A percentile compares a stretch with the other conserved stretches of the same genome.
phyloP scores from a whole-genome alignment of 35 echinoderm and acorn worm genomes.

The Apostichopus parvimensis region DNA sequence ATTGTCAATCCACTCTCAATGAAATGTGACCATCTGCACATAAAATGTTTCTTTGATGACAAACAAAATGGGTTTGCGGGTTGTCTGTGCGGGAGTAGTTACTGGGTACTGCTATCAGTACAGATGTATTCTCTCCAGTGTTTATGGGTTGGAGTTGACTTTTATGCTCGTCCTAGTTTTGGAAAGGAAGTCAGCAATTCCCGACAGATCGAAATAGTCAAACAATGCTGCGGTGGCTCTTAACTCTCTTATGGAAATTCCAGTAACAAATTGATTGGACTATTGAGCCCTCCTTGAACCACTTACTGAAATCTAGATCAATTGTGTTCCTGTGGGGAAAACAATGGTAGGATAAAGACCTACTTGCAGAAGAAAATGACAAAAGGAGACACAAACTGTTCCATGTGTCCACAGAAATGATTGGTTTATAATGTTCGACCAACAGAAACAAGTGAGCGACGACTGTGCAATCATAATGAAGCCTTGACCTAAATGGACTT shows the following conservation, averaged over 20 bases:
- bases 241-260: conserved; percentile 10
- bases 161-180: conserved; percentile 49
- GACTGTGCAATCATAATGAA: conserved; percentile 1
- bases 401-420: neutral
- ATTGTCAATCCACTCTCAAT: neutral
- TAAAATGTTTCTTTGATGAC: neutral
- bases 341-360: conserved; percentile 19
- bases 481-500: conserved; percentile 34
- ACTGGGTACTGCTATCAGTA: neutral
- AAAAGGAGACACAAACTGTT: conserved; percentile 29
- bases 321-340: conserved; percentile 45
- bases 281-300: conserved; percentile 53
- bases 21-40: neutral
- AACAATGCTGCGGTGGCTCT: conserved; percentile 29
- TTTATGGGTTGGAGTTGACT: conserved; percentile 34
- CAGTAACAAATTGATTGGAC: conserved; percentile 53
- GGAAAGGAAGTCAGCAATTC: conserved; percentile 39
- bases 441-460: neutral
- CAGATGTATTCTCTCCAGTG: conserved; percentile 5
- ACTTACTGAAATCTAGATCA: conserved; percentile 43
- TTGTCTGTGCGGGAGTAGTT: neutral
- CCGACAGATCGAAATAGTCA: conserved; percentile 12
- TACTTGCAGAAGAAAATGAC: neutral
- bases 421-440: conserved; percentile 7
- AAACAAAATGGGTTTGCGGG: neutral